Evolutionary conservation across 1,140 invertebrate species (phyloP).

Genomic region (Branchinecta lynchi): DNA sequence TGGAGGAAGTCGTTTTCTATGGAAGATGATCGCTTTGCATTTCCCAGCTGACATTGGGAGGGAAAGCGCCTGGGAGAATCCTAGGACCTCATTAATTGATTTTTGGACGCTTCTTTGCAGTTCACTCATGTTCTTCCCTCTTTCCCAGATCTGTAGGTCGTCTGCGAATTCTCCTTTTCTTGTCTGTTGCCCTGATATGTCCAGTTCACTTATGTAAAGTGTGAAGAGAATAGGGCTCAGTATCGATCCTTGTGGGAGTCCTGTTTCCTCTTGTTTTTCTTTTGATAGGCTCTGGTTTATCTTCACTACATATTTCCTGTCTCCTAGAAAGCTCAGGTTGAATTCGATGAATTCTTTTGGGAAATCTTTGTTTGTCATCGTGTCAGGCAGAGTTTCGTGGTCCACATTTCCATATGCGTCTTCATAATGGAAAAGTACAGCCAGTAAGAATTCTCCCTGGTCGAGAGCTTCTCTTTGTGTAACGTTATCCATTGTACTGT

Average conservation of each 20-base stretch:
- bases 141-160: not conserved
- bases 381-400: not conserved
- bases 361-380: not conserved
- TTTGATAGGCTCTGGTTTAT: not conserved
- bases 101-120: not conserved
- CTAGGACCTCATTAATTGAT: not conserved
- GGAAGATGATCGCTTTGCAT: not conserved
- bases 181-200: not conserved
- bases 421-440: not conserved
- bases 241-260: not conserved
- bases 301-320: not conserved
- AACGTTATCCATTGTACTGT: not conserved
- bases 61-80: not conserved
- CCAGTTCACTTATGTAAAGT: not conserved
- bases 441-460: not conserved
- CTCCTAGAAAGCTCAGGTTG: not conserved
- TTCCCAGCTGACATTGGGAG: not conserved
- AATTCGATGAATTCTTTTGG: not conserved
- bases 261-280: not conserved
- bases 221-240: not conserved
- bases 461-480: not conserved
- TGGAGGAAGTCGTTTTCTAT: not conserved
- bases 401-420: not conserved
- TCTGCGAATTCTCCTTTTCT: not conserved
- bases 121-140: not conserved